Conservation (phyloP, 1,140 invertebrate species). For the Conus betulinus region DNA sequence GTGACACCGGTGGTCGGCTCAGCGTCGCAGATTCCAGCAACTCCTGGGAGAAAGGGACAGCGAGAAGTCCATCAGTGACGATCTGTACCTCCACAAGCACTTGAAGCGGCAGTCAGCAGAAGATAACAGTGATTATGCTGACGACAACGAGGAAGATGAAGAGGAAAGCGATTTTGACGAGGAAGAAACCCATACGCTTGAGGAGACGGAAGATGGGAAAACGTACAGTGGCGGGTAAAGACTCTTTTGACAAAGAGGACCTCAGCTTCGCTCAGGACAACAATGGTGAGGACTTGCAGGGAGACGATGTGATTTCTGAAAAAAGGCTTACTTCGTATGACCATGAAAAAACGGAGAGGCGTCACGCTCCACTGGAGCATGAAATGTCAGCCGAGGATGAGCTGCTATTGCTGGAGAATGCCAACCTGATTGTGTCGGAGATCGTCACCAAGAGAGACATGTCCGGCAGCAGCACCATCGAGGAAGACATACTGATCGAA, state of each 20-base stretch:
- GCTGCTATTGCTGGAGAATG: slow-evolving; percentile 78
- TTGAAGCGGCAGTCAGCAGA: neutral
- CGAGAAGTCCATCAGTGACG: slow-evolving; percentile 45
- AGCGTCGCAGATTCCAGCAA: slow-evolving; percentile 35
- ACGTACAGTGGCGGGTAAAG: neutral
- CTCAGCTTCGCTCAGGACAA: neutral
- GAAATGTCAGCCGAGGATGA: slow-evolving; percentile 76
- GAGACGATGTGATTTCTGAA: neutral
- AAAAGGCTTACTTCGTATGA: neutral
- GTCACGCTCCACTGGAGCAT: slow-evolving; percentile 49
- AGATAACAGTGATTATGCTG: neutral
- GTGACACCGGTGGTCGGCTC: neutral
- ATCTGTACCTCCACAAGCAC: neutral
- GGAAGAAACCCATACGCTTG: neutral
- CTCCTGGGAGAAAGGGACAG: slow-evolving; percentile 49
- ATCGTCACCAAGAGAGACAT: slow-evolving; percentile 61
- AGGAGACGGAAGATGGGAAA: neutral
- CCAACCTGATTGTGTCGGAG: slow-evolving; percentile 78
- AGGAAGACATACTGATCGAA: slow-evolving; percentile 79
- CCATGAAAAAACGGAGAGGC: neutral
- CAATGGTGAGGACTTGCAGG: neutral
- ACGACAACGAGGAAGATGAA: neutral
- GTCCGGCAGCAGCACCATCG: slow-evolving; percentile 54
- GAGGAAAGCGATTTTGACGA: neutral
- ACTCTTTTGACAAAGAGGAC: neutral